Evolutionary conservation across 2,113 vertebrate genomes (phyloP), one percentile per base, ranked within the genome.

Genomic region (Gadus macrocephalus): DNA sequence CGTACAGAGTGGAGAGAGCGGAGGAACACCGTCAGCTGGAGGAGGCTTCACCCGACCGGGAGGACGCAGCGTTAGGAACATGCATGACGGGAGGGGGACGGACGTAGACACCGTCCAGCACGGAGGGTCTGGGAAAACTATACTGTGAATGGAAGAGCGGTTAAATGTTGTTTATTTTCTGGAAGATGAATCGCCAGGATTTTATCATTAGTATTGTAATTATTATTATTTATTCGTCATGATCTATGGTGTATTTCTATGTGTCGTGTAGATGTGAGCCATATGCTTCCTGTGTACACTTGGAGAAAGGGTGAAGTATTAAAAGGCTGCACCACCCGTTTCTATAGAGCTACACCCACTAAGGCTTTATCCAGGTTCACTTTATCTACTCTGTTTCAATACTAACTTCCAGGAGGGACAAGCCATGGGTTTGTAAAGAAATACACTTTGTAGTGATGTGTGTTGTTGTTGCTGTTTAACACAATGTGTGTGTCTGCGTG

Each of bases 261-360:
- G 35, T 77, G 42, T 70, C 68, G 72, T 78, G 73, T 59, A 15
- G 58, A 61, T 58, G 71, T 38, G 42, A 62, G 66, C 76, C 66
- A 76, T 20, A 9, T 49, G 31, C 31, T 49, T 49, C 42, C 1
- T 49, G 42, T 49, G 42, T 35, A 35, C 31, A 49, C 12, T 49
- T 9, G 42, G 42, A 49, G 42, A 70, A 81, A 80, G 67, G 14
- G 78, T 83, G 80, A 70, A 76, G 53, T 62, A 70, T 20, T 67
- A 68, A 80, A 86, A 81, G 83, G 80, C 80, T 83, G 78, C 68
- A 73, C 69, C 68, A 72, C 69, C 17, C 11, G 28, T 67, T 17
- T 58, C n/a, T 58, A 5, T 16, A 53, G 67, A 64, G 38, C 72
- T n/a, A 60, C 15, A n/a, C 7, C 66, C 68, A 68, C 70, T 78